Evolutionary conservation across 2,113 vertebrate genomes (phyloP).

Genomic region (Copsychus sechellarum): DNA sequence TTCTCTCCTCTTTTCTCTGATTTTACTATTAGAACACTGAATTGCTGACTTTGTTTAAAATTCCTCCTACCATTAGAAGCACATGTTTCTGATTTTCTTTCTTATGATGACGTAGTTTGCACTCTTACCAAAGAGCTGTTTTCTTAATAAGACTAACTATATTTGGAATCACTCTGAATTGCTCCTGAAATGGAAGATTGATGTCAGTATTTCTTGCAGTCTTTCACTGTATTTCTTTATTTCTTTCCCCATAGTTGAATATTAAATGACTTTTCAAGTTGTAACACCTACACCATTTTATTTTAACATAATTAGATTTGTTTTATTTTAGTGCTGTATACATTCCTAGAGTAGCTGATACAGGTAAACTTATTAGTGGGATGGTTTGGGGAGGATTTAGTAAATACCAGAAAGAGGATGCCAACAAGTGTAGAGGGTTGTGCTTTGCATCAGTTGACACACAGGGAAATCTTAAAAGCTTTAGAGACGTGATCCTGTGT

Average conservation of each 20-base stretch:
- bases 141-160: slow-evolving; percentile 46
- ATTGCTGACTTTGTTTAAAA: slow-evolving; percentile 17
- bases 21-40: neutral
- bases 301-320: neutral
- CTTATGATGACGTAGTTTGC: slow-evolving; percentile 16
- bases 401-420: neutral
- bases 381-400: neutral
- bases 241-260: neutral
- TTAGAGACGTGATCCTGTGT: neutral
- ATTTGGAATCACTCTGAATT: slow-evolving; percentile 50
- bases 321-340: neutral
- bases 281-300: neutral
- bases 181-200: slow-evolving; percentile 29
- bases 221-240: slow-evolving; percentile 10
- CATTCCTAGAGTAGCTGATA: neutral
- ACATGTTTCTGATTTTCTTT: slow-evolving; percentile 43
- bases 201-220: slow-evolving; percentile 39
- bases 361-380: neutral
- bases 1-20: neutral
- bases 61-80: neutral
- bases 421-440: neutral
- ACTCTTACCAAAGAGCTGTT: slow-evolving; percentile 4
- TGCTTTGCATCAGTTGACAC: neutral
- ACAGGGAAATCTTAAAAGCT: neutral
- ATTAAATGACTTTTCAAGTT: neutral